These are phyloP conservation scores for Carollia perspicillata DNA, from an alignment of 2,113 vertebrate species.

Conservation along the genomic window DNA sequence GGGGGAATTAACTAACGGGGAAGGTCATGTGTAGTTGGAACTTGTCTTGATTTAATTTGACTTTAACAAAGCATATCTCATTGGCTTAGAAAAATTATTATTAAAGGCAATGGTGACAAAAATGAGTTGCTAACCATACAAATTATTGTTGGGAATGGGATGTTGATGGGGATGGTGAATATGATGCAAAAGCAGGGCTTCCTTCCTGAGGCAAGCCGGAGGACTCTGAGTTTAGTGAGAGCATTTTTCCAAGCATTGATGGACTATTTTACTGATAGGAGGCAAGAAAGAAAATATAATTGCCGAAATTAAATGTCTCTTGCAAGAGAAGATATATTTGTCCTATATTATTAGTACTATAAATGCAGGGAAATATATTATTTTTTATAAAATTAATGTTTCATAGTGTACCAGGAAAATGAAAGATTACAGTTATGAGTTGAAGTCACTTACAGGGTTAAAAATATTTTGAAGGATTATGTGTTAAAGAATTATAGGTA, in stretches of 20 bases:
- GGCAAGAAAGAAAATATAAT: background rate
- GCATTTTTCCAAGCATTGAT: background rate
- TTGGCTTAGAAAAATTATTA: background rate
- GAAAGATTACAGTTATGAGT: background rate
- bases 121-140: background rate
- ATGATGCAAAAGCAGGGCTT: background rate
- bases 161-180: background rate
- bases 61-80: background rate
- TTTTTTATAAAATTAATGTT: constrained; percentile 21
- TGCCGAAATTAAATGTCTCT: background rate
- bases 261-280: background rate
- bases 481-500: background rate
- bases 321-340: background rate
- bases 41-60: constrained; percentile 9
- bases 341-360: background rate
- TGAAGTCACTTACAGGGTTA: background rate
- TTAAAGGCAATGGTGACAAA: background rate
- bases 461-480: constrained; percentile 19
- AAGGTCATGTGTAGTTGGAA: background rate
- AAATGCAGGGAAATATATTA: background rate
- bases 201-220: background rate
- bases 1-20: background rate
- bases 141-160: constrained; percentile 4
- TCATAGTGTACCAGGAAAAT: background rate
- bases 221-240: constrained; percentile 23